Percentiles rank a stretch among this genome's conserved stretches.
Conservation (phyloP, 1,140 invertebrate genomes). For the Caenorhabditis brenneri region DNA sequence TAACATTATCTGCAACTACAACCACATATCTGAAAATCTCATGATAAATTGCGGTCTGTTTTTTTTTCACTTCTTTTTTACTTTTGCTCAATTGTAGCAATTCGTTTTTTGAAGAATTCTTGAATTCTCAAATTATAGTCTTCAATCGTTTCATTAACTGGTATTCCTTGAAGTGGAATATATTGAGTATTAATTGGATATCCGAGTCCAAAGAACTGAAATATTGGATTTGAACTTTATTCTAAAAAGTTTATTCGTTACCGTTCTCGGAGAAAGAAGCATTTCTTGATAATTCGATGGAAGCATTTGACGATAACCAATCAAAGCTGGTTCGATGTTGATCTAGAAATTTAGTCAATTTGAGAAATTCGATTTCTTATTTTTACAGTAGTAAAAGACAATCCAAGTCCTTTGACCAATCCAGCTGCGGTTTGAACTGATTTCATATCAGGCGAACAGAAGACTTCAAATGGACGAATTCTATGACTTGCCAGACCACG, state of each 20-base stretch:
- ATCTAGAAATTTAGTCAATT: not conserved
- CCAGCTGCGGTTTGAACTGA: conserved; percentile 10
- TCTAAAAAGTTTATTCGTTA: not conserved
- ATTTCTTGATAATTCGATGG: not conserved
- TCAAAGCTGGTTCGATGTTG: not conserved
- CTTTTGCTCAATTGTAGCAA: conserved; percentile 31
- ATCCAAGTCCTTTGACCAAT: not conserved
- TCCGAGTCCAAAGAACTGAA: not conserved
- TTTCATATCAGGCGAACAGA: conserved; percentile 28
- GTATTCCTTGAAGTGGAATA: not conserved
- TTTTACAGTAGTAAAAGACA: not conserved
- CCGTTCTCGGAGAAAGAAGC: not conserved
- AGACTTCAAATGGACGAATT: conserved; percentile 15
- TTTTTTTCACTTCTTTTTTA: not conserved
- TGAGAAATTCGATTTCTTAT: not conserved
- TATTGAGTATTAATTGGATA: conserved; percentile 26
- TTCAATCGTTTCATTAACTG: not conserved
- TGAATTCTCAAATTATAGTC: not conserved
- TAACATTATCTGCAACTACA: conserved; percentile 11
- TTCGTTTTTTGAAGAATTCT: not conserved
- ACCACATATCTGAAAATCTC: not conserved
- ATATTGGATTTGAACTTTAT: not conserved
- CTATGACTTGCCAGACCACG: not conserved
- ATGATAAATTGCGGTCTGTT: too few species aligned
- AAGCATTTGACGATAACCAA: conserved; percentile 7